Percentiles rank a stretch among this genome's conserved stretches.
Evolutionary conservation across 2,113 vertebrate genomes (phyloP).

Genomic region (human): GRCh38 chrX:63846501-63847000

Average conservation of each 20-base stretch:
- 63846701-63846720: neutral
- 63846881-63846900: neutral
- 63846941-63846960: neutral
- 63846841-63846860: neutral
- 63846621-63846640: neutral
- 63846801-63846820: neutral
- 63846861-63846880: neutral
- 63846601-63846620: constrained; percentile 5
- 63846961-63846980: neutral
- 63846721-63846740: neutral
- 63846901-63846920: neutral
- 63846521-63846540: neutral
- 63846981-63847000: constrained; percentile 33
- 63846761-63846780: neutral
- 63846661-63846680: neutral
- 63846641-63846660: neutral
- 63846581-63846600: neutral
- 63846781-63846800: neutral
- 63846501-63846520: constrained; percentile 6
- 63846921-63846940: neutral
- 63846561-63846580: neutral
- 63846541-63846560: neutral
- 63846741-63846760: neutral
- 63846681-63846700: neutral
- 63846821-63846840: neutral